Conservation (phyloP, 35 echinoderm and acorn worm species). For the Acanthaster planci region DNA sequence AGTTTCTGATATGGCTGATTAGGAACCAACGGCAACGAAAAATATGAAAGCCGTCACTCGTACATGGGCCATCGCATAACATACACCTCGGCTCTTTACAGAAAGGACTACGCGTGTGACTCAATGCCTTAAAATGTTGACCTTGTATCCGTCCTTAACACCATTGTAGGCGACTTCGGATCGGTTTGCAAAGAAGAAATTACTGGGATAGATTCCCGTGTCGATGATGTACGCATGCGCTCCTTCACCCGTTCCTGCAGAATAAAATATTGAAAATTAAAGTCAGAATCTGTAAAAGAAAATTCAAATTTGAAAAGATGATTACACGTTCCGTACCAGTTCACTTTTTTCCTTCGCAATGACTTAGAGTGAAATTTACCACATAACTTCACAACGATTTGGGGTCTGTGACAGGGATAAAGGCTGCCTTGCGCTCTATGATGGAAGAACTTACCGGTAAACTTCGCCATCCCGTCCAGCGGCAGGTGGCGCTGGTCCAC, state of each 20-base stretch:
- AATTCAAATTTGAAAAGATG: too few relatives aligned
- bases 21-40: too few relatives aligned
- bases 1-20: too few relatives aligned
- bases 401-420: too few relatives aligned
- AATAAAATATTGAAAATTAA: background rate
- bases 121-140: background rate
- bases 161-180: background rate
- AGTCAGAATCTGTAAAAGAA: too few relatives aligned
- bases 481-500: slow-evolving; percentile 74
- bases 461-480: background rate
- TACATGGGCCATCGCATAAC: background rate
- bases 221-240: slow-evolving; percentile 46
- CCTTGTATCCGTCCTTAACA: background rate
- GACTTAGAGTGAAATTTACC: too few relatives aligned
- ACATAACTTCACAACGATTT: too few relatives aligned
- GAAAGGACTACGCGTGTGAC: background rate
- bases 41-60: background rate
- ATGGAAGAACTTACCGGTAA: background rate
- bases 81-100: background rate
- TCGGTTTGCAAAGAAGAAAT: slow-evolving; percentile 21
- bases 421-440: too few relatives aligned
- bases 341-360: too few relatives aligned
- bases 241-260: slow-evolving; percentile 33
- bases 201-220: slow-evolving; percentile 31
- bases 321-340: too few relatives aligned